Evolutionary conservation across 2,113 vertebrate genomes (phyloP), one percentile per base, ranked within the genome.

Genomic region (Mormyrus iriodes): DNA sequence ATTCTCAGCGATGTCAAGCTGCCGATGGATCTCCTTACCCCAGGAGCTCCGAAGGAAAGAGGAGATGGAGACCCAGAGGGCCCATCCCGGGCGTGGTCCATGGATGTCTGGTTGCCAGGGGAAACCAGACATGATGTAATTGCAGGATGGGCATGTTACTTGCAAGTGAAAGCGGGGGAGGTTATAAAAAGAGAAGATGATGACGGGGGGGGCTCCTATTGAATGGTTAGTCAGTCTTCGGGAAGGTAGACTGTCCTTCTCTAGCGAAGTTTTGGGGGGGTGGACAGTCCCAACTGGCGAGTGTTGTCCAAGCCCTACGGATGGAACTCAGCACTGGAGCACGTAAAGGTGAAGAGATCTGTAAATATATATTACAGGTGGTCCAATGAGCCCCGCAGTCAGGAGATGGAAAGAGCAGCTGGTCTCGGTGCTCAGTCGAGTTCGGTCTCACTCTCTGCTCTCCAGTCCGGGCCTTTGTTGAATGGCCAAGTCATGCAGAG

Each of bases 121-220:
- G 96, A 96, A 96, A 96, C 96, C 96, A 96, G 95, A 96, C 96
- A 95, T 96, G 95, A 96, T 95, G 95, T 97, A 94, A 96, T 95
- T 92, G 12, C 91, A 82, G 91, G 92, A 92, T 90, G 91, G 94
- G 94, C 95, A 95, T 96, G 94, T 24, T 94, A 95, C 94, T 96
- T 93, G 92, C 19, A 24, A 48, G 93, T 42, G 65, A 27, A 69
- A 88, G 19, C 55, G 88, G 87, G 87, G 17, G 17, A 65, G 88
- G 88, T 46, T 46, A 51, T 49, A 48, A 65, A 58, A n/a, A 91
- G 89, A 79, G 85, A 24, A 55, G 87, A 91, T 49, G 90, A 84
- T 84, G 17, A 84, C 21, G 0, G 24, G 58, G 55, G 58, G 61
- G 9, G n/a, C 9, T 31, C 42, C 79, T 48, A 46, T 24, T 84